Evolutionary conservation across 2,113 vertebrate genomes (phyloP).

Genomic region (Mesocricetus auratus): DNA sequence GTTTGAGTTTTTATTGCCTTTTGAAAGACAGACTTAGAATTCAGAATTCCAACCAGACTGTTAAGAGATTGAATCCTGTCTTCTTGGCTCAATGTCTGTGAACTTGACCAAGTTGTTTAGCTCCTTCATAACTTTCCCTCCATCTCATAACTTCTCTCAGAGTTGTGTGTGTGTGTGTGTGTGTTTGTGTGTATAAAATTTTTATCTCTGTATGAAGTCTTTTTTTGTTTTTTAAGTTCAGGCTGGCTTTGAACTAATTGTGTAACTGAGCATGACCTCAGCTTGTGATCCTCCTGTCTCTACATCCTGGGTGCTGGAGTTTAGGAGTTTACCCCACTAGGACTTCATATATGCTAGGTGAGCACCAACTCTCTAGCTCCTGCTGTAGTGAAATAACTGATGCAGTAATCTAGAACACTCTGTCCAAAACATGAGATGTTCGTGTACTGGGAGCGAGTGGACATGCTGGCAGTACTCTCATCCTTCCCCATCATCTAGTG

Average conservation of each 20-base stretch:
- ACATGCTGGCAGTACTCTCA: neutral
- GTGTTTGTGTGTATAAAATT: no score
- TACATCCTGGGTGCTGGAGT: neutral
- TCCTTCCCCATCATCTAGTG: neutral
- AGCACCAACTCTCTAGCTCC: neutral
- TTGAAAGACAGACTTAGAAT: constrained; percentile 44
- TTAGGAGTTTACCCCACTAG: neutral
- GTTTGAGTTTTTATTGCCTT: neutral
- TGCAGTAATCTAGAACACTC: neutral
- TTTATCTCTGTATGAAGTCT: neutral
- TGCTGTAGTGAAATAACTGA: neutral
- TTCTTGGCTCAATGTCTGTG: neutral
- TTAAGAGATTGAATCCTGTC: constrained; percentile 23
- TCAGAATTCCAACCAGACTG: neutral
- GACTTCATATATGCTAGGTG: neutral
- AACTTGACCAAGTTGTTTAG: neutral
- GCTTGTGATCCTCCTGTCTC: neutral
- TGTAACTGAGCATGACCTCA: no score
- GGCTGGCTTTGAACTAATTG: neutral
- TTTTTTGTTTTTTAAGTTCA: neutral
- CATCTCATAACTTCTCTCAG: neutral
- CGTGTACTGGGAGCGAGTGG: neutral
- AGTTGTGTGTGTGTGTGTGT: no score
- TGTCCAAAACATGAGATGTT: neutral
- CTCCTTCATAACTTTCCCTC: neutral